Evolutionary conservation across 2,888 invertebrate species (phyloP).

Genomic region (Unio pictorum): DNA sequence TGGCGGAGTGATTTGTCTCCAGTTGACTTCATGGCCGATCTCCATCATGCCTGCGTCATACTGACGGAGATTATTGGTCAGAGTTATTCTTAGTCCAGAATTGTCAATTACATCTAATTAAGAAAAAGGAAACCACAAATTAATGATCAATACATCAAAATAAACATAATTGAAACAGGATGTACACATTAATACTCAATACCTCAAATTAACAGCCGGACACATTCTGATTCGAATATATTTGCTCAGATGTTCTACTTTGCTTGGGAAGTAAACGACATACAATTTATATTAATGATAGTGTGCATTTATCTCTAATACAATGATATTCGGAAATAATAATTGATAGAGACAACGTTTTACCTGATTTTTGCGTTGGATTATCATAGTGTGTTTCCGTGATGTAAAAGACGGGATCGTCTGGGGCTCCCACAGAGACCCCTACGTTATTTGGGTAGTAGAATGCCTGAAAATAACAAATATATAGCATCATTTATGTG

Average conservation of each 20-base stretch:
- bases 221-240: too few species aligned
- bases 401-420: conserved; percentile 84
- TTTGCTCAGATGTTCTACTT: too few species aligned
- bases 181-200: too few species aligned
- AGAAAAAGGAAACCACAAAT: conserved; percentile 1
- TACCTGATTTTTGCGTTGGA: conserved; percentile 71
- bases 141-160: too few species aligned
- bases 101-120: conserved; percentile 71
- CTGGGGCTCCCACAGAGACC: conserved; percentile 83
- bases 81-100: conserved; percentile 83
- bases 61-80: conserved; percentile 81
- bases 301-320: too few species aligned
- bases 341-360: not conserved
- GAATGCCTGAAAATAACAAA: conserved; percentile 34
- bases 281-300: too few species aligned
- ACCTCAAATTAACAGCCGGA: too few species aligned
- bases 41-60: conserved; percentile 85
- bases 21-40: conserved; percentile 77
- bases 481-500: too few species aligned
- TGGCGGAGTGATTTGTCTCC: conserved; percentile 82
- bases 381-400: conserved; percentile 94
- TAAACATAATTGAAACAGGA: too few species aligned
- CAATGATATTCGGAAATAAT: too few species aligned
- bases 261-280: too few species aligned
- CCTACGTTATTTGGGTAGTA: conserved; percentile 76